Conservation (phyloP, 2,888 invertebrate species). For the Lapara coniferarum region DNA sequence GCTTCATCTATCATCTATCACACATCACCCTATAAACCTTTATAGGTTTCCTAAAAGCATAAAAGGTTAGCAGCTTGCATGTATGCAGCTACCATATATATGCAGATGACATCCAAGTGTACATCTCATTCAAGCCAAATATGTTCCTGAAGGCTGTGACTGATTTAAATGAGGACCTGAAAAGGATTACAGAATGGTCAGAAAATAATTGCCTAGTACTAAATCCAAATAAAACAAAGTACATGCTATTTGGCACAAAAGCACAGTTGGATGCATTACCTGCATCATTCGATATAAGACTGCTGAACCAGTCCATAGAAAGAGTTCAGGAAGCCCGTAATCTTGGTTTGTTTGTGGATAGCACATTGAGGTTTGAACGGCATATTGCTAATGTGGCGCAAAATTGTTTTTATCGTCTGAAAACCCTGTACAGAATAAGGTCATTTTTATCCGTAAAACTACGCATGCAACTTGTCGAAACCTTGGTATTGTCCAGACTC, state of each 20-base stretch:
- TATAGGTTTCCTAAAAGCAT: no score
- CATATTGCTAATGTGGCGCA: not conserved
- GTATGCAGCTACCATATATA: no score
- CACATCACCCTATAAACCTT: no score
- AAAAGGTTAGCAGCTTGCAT: no score
- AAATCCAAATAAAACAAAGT: no score
- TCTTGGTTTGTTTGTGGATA: not conserved
- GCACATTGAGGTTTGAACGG: not conserved
- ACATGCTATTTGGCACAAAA: no score
- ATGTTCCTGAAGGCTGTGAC: not conserved
- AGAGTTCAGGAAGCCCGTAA: not conserved
- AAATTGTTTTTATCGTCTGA: not conserved
- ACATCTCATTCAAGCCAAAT: not conserved
- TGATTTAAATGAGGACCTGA: not conserved
- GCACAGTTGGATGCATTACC: no score
- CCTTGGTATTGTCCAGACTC: not conserved
- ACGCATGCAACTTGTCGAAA: not conserved
- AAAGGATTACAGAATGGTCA: not conserved
- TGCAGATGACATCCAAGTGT: no score
- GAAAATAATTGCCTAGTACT: not conserved
- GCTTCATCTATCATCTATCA: no score
- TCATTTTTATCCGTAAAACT: not conserved
- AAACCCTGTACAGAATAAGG: not conserved
- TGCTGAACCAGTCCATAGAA: no score
- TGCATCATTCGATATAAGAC: no score